Base-by-base conservation (phyloP, 30 jellyfish, hydroid and myxozoan species). In the Chironex yamaguchii region DNA sequence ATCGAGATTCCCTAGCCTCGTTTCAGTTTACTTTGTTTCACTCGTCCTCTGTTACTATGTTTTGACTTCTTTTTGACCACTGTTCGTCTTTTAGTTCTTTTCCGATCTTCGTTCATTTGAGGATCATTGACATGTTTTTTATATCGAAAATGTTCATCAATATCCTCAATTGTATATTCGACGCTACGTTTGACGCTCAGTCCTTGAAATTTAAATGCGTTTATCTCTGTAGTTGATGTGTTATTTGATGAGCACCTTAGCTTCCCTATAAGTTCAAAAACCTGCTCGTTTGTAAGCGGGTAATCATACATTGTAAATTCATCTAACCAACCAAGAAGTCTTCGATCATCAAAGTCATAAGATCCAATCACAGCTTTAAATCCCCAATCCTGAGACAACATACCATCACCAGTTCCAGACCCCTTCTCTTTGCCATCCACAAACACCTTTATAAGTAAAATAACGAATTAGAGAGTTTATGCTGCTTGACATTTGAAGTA, bases 381-480 rank as follows among this genome's bases (percentile, higher is more conserved):
- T 9, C 99, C 99, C 99, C 99, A 95, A 49, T 95, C 99, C 23
- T 70, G 90, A 13, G 98, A 81, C 20, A 95, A 83, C 75, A 84
- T 49, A 1, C 98, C 97, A n/a, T 70, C 91, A 11, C 97, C 98
- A 22, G 76, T 86, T 2, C 72, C 89, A 29, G 96, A 75, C 3
- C 95, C 97, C 32, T 81, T 76, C 58, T 94, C 99, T 42, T 84
- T 89, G 28, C 99, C 99, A 68, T 94, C 99, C 30, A 94, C 97
- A 79, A 63, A 94, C 3, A 94, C 88, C 99, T 94, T 36, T 28
- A 34, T 31, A 36, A 31, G 25, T 34, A 29, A 11, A 20, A 0
- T 23, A 3, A 34, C 6, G 36, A 29, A 1, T 52, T n/a, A n/a
- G n/a, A n/a, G n/a, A n/a, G n/a, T n/a, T n/a, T n/a, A n/a, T n/a